A percentile compares a stretch with the other conserved stretches of the same genome.
These are phyloP conservation scores for Buphagus erythrorhynchus DNA, from an alignment of 2,797 vertebrate genomes.

Conservation along the genomic window DNA sequence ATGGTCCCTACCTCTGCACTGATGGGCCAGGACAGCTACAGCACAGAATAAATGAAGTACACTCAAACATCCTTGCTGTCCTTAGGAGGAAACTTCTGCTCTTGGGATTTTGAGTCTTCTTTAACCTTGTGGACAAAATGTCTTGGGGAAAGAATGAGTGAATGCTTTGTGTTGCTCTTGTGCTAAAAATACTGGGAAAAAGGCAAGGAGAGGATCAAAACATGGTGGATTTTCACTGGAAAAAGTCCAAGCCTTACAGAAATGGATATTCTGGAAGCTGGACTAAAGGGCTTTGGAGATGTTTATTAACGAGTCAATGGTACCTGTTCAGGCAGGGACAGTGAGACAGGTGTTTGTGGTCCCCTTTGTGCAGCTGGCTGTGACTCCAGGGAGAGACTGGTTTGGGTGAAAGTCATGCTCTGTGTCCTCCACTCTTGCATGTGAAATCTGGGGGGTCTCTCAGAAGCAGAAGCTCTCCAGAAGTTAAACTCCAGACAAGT, in stretches of 20 bases:
- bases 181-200: background rate
- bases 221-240: background rate
- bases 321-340: background rate
- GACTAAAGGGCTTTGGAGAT: accelerated
- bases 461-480: background rate
- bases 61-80: background rate
- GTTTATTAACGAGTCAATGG: accelerated
- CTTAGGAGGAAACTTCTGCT: background rate
- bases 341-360: background rate
- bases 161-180: background rate
- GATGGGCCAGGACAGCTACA: background rate
- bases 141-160: background rate
- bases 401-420: background rate
- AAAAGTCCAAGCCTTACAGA: background rate
- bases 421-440: background rate
- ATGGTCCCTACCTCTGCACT: no score
- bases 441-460: background rate
- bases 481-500: background rate
- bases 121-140: background rate
- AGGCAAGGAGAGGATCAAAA: background rate
- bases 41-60: background rate
- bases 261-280: background rate
- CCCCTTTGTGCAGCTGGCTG: background rate
- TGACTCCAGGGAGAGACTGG: background rate
- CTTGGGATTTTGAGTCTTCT: background rate